phyloP scores from a whole-genome alignment of 1,140 invertebrate species.

The Lepidostoma basale region DNA sequence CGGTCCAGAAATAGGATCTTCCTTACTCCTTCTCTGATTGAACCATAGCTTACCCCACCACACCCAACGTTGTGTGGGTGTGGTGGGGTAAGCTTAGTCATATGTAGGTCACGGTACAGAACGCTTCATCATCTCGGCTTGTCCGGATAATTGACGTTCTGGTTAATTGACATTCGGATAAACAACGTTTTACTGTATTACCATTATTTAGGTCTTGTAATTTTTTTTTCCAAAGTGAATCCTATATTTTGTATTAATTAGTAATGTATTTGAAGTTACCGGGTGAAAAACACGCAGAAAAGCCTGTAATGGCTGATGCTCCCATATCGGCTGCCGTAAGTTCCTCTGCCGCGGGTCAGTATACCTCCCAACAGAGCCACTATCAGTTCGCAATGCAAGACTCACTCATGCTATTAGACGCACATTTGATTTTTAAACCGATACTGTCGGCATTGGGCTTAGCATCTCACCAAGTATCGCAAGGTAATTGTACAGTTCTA shows the following conservation, averaged over 20 bases:
- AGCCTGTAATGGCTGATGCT: constrained; percentile 25
- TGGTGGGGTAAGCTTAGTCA: too few relatives aligned
- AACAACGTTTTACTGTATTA: background rate
- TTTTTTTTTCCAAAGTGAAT: background rate
- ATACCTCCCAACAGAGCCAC: constrained; percentile 30
- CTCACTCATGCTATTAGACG: constrained; percentile 82
- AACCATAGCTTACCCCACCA: too few relatives aligned
- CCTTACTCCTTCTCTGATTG: too few relatives aligned
- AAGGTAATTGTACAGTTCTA: constrained; percentile 54
- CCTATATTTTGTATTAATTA: background rate
- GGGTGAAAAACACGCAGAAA: constrained; percentile 22
- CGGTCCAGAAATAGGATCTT: too few relatives aligned
- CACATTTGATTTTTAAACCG: constrained; percentile 92
- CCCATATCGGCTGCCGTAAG: constrained; percentile 12
- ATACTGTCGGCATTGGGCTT: constrained; percentile 83
- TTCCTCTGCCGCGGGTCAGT: constrained; percentile 25
- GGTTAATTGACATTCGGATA: too few relatives aligned
- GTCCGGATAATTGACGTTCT: too few relatives aligned
- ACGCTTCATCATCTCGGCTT: too few relatives aligned
- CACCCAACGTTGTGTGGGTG: too few relatives aligned
- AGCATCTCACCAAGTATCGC: constrained; percentile 81
- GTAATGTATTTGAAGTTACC: background rate
- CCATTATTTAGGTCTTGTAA: background rate
- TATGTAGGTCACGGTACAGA: too few relatives aligned
- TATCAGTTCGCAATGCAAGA: constrained; percentile 77